Evolutionary conservation across 2,797 vertebrate species (phyloP), one percentile per base, ranked within the genome.

Genomic region (Xenopus petersii): DNA sequence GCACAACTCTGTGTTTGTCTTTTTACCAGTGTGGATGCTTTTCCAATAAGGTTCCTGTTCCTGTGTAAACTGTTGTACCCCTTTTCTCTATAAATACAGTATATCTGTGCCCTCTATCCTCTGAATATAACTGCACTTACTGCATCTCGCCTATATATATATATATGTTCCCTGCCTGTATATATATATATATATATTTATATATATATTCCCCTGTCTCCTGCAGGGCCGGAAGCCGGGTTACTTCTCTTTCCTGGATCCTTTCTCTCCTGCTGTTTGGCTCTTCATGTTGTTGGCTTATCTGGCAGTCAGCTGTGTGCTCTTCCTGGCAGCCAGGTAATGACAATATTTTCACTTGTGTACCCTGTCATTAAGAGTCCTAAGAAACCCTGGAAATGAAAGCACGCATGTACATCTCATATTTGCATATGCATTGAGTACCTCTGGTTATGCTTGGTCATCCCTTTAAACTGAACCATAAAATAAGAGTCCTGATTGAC

Each of bases 201-300:
- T 49, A 49, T 49, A 49, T 49, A 51, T 77, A 73, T 77, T 67
- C 60, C 55, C 61, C 70, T 65, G 66, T 70, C 56, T 75, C 63
- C 71, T 79, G 71, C 83, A 96, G 96, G 95, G 95, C 71, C 93
- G 95, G 72, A 97, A 96, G 85, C 96, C 95, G 0, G 96, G 96
- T 21, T 98, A 97, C 88, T 97, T 98, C 91, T 98, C 95, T 83
- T 98, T 98, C 87, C 90, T 98, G 71, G 95, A 98, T 84, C 95
- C 95, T 79, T 98, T 98, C 89, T 97, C 95, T 13, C 95, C 95
- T 0, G 95, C 95, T 0, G 95, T 97, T 79, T 97, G 95, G 95
- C 93, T 97, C 86, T 97, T 97, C 89, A 98, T 97, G 96, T 92
- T 98, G 82, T 91, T 98, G 7, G 96, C 95, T 81, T 98, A 98